Percentiles rank a stretch among this genome's conserved stretches.
phyloP scores from a whole-genome alignment of 2,888 invertebrate species.

The Xylota segnis region DNA sequence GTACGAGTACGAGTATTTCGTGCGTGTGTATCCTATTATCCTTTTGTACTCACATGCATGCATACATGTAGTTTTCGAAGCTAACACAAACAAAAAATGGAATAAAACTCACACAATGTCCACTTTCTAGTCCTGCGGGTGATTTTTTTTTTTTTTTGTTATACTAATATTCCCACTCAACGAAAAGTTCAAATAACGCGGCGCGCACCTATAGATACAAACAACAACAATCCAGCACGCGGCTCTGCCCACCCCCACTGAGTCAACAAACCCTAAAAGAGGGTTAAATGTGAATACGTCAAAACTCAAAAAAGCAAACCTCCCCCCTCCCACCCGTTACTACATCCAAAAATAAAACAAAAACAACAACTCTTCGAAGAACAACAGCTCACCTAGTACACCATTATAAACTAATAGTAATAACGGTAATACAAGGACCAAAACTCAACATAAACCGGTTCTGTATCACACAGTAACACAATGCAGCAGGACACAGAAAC shows the following conservation, averaged over 20 bases:
- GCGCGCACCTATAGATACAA: constrained; percentile 27
- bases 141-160: constrained; percentile 26
- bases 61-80: constrained; percentile 26
- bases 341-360: constrained; percentile 41
- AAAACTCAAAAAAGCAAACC: constrained; percentile 64
- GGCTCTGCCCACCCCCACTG: constrained; percentile 16
- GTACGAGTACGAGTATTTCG: too few relatives aligned
- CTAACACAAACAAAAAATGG: background rate
- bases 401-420: constrained; percentile 73
- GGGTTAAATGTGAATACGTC: constrained; percentile 73
- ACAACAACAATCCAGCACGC: constrained; percentile 14
- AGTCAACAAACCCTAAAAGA: constrained; percentile 57
- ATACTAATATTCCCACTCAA: background rate
- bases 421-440: constrained; percentile 73
- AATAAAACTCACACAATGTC: constrained; percentile 9
- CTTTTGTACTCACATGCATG: background rate
- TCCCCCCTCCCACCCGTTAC: constrained; percentile 4
- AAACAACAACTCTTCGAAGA: constrained; percentile 14
- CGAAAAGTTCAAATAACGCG: constrained; percentile 35
- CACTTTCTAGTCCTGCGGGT: constrained; percentile 1
- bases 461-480: constrained; percentile 27
- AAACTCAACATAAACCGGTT: constrained; percentile 56
- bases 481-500: constrained; percentile 34
- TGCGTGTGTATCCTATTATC: constrained; percentile 40
- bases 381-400: constrained; percentile 48